phyloP scores from a whole-genome alignment of 2,113 vertebrate genomes.

The Lampris megalopsis region DNA sequence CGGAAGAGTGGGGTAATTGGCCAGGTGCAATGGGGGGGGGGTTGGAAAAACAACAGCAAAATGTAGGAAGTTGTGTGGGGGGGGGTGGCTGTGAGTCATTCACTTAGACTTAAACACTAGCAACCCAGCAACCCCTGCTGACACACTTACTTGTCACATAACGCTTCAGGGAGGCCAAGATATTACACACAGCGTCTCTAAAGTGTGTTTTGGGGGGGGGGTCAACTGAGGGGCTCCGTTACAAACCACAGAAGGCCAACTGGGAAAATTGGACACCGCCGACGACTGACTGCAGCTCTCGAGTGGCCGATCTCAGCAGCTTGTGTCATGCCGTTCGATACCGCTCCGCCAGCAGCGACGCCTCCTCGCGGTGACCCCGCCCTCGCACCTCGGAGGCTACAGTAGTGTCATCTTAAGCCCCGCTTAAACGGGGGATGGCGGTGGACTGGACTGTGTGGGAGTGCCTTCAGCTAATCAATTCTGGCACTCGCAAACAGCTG shows the following conservation, averaged over 20 bases:
- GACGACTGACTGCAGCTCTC: slow-evolving; percentile 28
- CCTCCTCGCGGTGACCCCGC: slow-evolving; percentile 22
- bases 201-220: no score
- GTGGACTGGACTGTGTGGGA: slow-evolving; percentile 22
- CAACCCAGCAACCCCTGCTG: no score
- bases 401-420: slow-evolving; percentile 21
- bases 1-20: no score
- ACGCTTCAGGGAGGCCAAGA: no score
- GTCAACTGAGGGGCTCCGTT: no score
- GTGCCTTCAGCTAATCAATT: slow-evolving; percentile 40
- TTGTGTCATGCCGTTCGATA: slow-evolving; percentile 9
- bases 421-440: slow-evolving; percentile 19
- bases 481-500: slow-evolving; percentile 49
- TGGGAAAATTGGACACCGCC: slow-evolving; percentile 23
- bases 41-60: no score
- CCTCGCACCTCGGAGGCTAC: slow-evolving; percentile 5
- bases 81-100: no score
- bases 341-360: slow-evolving; percentile 19
- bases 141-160: no score
- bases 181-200: no score
- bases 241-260: slow-evolving; percentile 27
- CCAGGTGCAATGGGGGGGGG: no score
- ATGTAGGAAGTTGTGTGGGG: no score
- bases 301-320: neutral
- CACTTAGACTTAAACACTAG: no score